Conservation (phyloP, 2,888 invertebrate species). For the Margaritifera margaritifera region DNA sequence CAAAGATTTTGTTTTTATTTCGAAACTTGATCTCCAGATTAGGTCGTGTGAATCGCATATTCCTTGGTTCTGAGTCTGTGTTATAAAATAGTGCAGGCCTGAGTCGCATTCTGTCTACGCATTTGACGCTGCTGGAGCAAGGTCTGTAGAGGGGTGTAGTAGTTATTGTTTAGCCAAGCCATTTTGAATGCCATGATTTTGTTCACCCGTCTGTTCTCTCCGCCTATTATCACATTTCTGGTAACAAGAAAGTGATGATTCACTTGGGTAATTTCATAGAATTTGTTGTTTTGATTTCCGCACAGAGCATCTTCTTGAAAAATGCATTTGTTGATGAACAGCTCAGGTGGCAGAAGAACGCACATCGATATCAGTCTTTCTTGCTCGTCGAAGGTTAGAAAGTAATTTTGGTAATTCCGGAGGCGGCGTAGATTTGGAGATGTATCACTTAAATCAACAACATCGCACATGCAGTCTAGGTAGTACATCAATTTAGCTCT, state of each 20-base stretch:
- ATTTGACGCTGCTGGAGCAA: slow-evolving; percentile 1
- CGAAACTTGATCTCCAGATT: too few relatives aligned
- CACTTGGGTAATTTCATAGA: slow-evolving; percentile 28
- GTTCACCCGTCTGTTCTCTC: slow-evolving; percentile 23
- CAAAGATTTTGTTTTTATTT: too few relatives aligned
- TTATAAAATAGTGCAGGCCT: too few relatives aligned
- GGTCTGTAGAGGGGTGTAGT: slow-evolving; percentile 18
- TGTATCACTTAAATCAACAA: too few relatives aligned
- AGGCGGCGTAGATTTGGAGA: background rate
- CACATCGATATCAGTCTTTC: slow-evolving; percentile 23
- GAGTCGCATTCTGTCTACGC: too few relatives aligned
- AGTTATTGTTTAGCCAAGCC: slow-evolving; percentile 25
- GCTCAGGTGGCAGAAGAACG: slow-evolving; percentile 24
- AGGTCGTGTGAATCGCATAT: too few relatives aligned
- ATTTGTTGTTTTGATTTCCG: slow-evolving; percentile 24
- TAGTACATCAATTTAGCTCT: too few relatives aligned
- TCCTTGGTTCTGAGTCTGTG: too few relatives aligned
- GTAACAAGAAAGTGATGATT: slow-evolving; percentile 22
- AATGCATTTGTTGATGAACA: slow-evolving; percentile 28
- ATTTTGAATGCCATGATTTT: slow-evolving; percentile 37
- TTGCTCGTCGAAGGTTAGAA: slow-evolving; percentile 17
- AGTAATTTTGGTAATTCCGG: slow-evolving; percentile 22
- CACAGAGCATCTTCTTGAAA: slow-evolving; percentile 32
- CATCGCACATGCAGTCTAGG: too few relatives aligned
- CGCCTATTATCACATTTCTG: slow-evolving; percentile 28